Percentiles rank a stretch among this genome's conserved stretches.
Evolutionary conservation across 2,797 vertebrate species (phyloP).

Genomic region (Ctenochaetus hawaiiensis): DNA sequence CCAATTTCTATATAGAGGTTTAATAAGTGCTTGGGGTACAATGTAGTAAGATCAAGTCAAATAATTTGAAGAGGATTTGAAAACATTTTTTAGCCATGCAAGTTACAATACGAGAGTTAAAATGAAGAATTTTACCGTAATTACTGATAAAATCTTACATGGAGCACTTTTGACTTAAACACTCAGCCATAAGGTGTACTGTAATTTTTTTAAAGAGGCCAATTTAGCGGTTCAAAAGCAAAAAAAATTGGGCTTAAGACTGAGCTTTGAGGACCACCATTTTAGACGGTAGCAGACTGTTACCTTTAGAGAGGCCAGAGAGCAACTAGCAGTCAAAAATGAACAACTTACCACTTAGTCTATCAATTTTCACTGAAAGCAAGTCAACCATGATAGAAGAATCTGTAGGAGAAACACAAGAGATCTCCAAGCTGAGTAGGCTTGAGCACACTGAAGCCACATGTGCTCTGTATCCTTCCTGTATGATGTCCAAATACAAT

Average conservation of each 20-base stretch:
- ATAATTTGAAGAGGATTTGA: no score
- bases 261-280: constrained; percentile 7
- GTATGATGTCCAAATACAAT: constrained; percentile 43
- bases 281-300: background rate
- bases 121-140: no score
- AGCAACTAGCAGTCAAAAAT: background rate
- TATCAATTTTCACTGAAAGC: constrained; percentile 3
- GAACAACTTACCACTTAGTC: background rate
- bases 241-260: background rate
- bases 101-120: no score
- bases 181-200: no score
- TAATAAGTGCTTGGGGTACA: no score
- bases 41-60: no score
- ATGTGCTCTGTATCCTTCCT: constrained; percentile 2
- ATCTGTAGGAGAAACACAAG: constrained; percentile 36
- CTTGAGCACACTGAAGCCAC: constrained; percentile 17
- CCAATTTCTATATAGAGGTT: no score
- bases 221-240: background rate
- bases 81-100: no score
- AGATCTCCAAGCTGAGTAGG: constrained; percentile 9
- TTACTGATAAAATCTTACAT: no score
- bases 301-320: background rate
- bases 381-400: constrained; percentile 28
- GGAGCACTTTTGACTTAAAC: no score
- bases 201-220: no score